Evolutionary conservation across 2,888 invertebrate genomes (phyloP).

Genomic region (Smittia aterrima): DNA sequence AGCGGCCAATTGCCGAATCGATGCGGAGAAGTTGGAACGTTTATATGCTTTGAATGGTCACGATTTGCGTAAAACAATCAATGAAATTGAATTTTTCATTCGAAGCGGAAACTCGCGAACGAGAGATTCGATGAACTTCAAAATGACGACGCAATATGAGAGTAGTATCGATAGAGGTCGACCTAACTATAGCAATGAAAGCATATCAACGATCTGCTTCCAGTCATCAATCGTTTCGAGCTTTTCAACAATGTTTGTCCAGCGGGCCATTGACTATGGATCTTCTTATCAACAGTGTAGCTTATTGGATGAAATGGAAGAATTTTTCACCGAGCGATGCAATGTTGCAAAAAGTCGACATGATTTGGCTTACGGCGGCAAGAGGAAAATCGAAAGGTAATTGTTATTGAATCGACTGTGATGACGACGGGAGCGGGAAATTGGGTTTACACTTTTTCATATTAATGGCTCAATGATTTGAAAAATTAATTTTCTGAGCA

Average conservation of each 20-base stretch:
- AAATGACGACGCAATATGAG: not conserved
- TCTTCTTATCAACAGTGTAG: conserved; percentile 10
- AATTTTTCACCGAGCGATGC: conserved; percentile 12
- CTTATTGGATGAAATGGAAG: conserved; percentile 25
- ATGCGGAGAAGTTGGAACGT: conserved; percentile 60
- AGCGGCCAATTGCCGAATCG: conserved; percentile 66
- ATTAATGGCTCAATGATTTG: not conserved
- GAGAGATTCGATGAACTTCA: conserved; percentile 4
- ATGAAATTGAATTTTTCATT: conserved; percentile 71
- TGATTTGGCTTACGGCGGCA: not conserved
- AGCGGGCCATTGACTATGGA: not conserved
- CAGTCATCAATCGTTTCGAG: conserved; percentile 24
- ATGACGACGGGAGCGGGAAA: not conserved
- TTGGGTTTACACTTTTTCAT: not conserved
- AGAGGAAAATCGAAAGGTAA: conserved; percentile 4
- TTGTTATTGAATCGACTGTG: not conserved
- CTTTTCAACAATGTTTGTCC: not conserved
- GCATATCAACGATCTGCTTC: conserved; percentile 1
- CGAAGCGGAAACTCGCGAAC: conserved; percentile 52
- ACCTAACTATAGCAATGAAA: not conserved
- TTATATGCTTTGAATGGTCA: conserved; percentile 63
- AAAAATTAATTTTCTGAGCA: not conserved
- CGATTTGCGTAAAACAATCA: conserved; percentile 69
- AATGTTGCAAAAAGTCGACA: not conserved
- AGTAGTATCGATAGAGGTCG: not conserved